phyloP scores from a whole-genome alignment of 2,888 invertebrate genomes.

The Heteromyza rotundicornis region DNA sequence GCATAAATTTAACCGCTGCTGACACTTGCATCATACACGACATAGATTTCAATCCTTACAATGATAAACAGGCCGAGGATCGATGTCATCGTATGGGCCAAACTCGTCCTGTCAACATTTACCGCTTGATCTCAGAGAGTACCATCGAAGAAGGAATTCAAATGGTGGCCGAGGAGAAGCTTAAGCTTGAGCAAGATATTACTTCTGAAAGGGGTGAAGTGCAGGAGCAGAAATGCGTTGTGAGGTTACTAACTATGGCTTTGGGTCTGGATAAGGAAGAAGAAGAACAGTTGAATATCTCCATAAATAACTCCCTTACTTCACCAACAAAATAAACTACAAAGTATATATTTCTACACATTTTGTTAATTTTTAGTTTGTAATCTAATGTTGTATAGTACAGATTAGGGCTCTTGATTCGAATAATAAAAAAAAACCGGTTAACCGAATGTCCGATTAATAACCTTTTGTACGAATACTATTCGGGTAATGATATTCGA shows the following conservation, averaged over 20 bases:
- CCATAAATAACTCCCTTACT: constrained; percentile 44
- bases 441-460: too few species aligned
- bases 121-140: constrained; percentile 81
- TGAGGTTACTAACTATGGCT: constrained; percentile 79
- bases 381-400: too few species aligned
- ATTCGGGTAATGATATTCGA: too few species aligned
- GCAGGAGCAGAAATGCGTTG: constrained; percentile 78
- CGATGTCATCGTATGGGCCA: constrained; percentile 81
- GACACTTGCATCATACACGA: constrained; percentile 96
- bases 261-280: constrained; percentile 68
- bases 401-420: too few species aligned
- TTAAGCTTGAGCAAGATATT: constrained; percentile 91
- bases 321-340: constrained; percentile 17
- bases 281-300: constrained; percentile 49
- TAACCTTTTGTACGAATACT: too few species aligned
- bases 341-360: too few species aligned
- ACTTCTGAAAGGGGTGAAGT: constrained; percentile 64
- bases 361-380: too few species aligned
- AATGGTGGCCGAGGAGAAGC: constrained; percentile 87
- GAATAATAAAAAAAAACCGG: too few species aligned
- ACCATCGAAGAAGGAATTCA: constrained; percentile 95
- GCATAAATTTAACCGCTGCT: constrained; percentile 92
- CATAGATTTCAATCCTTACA: constrained; percentile 98
- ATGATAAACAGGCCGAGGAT: constrained; percentile 98
- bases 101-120: constrained; percentile 82